Evolutionary conservation across 2,888 invertebrate species (phyloP), one percentile per base, ranked within the genome.

Genomic region (Nysson spinosus): DNA sequence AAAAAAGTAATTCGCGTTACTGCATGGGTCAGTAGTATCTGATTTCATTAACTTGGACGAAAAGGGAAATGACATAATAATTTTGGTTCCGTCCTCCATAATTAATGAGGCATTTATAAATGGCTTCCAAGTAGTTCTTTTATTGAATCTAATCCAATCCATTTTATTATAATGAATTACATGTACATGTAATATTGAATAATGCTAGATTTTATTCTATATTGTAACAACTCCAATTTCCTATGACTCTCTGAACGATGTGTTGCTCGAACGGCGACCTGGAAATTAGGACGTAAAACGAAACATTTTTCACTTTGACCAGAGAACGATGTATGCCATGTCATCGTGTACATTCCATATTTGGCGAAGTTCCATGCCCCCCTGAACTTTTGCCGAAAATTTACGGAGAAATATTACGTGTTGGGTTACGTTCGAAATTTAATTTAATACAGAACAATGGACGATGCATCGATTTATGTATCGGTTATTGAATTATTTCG

Each of bases 201-300:
- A n/a, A n/a, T n/a, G n/a, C n/a, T n/a, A n/a, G n/a, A n/a, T n/a
- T n/a, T n/a, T n/a, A n/a, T n/a, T n/a, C n/a, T n/a, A n/a, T n/a
- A n/a, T n/a, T n/a, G n/a, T n/a, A n/a, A n/a, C n/a, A n/a, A n/a
- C n/a, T n/a, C n/a, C n/a, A 62, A 54, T 51, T 65, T 50, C 32
- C 55, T 19, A 43, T 49, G 44, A 50, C 19, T 55, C 28, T 20
- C 32, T 66, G 34, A 37, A 32, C 69, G 72, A 78, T 78, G 73
- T 69, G 71, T 75, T 69, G 75, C 69, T 73, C 71, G 67, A 77
- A 69, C 54, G 63, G 46, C 17, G 44, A 63, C 54, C 34, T 37
- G 24, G 22, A 68, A 64, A 58, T 64, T 65, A 26, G 51, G 50
- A 34, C 54, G 67, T 60, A 60, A 58, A 57, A 58, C 55, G 62